Evolutionary conservation across 2,888 invertebrate species (phyloP).

Genomic region (Spodoptera exigua): DNA sequence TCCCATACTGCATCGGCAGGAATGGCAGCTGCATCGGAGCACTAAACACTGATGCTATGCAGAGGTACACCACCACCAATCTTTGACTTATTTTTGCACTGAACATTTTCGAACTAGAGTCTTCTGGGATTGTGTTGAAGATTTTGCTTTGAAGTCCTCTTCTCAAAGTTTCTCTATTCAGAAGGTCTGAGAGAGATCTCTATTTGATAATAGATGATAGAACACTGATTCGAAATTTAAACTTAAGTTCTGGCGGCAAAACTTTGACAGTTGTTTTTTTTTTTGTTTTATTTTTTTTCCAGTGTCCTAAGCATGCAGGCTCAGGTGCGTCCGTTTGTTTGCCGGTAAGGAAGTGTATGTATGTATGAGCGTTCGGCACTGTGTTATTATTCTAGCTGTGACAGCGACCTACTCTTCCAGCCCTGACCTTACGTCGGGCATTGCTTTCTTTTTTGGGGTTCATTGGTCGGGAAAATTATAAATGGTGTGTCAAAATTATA

Average conservation of each 20-base stretch:
- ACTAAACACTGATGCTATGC: constrained; percentile 55
- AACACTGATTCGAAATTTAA: not conserved
- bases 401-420: constrained; percentile 78
- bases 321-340: constrained; percentile 50
- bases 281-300: constrained; percentile 23
- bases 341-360: constrained; percentile 60
- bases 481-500: constrained; percentile 36
- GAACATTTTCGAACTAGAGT: constrained; percentile 1
- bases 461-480: constrained; percentile 38
- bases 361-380: constrained; percentile 49
- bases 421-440: constrained; percentile 73
- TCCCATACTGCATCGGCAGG: constrained; percentile 57
- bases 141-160: constrained; percentile 32
- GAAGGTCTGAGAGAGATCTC: constrained; percentile 32
- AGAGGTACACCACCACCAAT: constrained; percentile 57
- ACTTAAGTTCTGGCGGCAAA: constrained; percentile 16
- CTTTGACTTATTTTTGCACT: constrained; percentile 53
- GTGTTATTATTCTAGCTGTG: constrained; percentile 75
- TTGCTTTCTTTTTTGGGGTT: constrained; percentile 72
- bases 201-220: constrained; percentile 28
- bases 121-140: not conserved
- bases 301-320: constrained; percentile 39
- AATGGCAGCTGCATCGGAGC: constrained; percentile 69
- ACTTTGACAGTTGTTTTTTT: constrained; percentile 11
- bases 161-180: too few relatives aligned